Evolutionary conservation across 2,113 vertebrate species (phyloP).

Genomic region (Menura novaehollandiae): DNA sequence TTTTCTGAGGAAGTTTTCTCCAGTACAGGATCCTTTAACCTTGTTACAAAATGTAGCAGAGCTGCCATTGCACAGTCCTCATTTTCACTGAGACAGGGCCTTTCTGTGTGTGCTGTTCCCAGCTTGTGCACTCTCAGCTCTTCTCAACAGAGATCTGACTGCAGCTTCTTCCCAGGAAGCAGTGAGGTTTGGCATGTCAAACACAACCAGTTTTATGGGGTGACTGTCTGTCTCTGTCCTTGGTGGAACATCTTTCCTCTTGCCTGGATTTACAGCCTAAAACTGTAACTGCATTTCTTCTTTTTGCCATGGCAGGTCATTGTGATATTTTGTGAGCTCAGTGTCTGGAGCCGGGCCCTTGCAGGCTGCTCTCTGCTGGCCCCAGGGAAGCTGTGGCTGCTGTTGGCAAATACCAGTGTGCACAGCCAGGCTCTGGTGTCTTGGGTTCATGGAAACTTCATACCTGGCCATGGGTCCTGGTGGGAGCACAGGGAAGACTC

Average conservation of each 20-base stretch:
- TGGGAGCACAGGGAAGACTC: background rate
- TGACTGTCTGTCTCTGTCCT: background rate
- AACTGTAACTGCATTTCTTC: background rate
- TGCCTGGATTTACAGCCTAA: background rate
- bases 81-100: background rate
- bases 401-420: background rate
- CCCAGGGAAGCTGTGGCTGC: background rate
- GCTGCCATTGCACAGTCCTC: background rate
- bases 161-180: slow-evolving; percentile 17
- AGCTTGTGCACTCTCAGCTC: background rate
- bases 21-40: background rate
- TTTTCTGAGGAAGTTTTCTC: background rate
- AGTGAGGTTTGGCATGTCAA: slow-evolving; percentile 34
- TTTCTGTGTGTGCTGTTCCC: background rate
- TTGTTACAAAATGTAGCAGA: background rate
- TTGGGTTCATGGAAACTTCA: background rate
- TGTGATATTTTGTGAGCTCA: background rate
- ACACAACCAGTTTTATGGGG: background rate
- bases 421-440: background rate
- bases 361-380: background rate
- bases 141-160: background rate
- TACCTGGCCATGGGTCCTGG: background rate
- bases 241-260: background rate
- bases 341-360: background rate
- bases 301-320: background rate